A percentile compares a stretch with the other conserved stretches of the same genome.
Evolutionary conservation across 2,113 vertebrate species (phyloP).

Genomic region (Ursus arctos): DNA sequence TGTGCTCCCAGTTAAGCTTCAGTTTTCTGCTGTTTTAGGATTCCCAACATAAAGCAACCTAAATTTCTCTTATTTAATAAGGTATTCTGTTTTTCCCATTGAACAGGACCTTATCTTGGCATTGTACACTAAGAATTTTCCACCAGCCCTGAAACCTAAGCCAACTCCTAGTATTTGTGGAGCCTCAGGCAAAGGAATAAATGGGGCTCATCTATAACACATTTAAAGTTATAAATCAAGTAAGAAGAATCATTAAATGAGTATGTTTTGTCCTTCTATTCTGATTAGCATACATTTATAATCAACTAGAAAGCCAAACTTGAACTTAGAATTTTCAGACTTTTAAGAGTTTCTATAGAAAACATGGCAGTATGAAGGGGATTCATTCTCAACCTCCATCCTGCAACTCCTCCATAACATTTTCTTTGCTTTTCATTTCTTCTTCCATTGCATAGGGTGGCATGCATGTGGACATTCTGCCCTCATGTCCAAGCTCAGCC

Average conservation of each 20-base stretch:
- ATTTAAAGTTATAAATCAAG: background rate
- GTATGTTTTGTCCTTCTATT: background rate
- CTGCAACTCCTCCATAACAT: background rate
- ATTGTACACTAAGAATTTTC: background rate
- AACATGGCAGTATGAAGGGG: background rate
- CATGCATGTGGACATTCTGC: rapidly evolving
- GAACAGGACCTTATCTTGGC: background rate
- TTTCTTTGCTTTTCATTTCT: background rate
- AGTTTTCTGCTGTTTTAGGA: background rate
- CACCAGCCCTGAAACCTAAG: background rate
- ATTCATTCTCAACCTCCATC: background rate
- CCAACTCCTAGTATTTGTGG: background rate
- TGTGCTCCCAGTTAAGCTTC: background rate
- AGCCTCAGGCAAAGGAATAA: background rate
- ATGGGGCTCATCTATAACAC: background rate
- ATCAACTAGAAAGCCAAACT: background rate
- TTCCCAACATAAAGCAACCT: background rate
- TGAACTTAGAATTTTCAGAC: background rate
- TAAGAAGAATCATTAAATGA: background rate
- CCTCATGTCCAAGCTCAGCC: background rate
- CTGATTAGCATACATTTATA: background rate
- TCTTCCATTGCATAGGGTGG: background rate
- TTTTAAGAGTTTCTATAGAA: background rate
- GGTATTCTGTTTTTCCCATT: background rate
- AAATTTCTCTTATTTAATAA: background rate